Conservation (phyloP, 2,888 invertebrate species). For the Yponomeuta sedellus region DNA sequence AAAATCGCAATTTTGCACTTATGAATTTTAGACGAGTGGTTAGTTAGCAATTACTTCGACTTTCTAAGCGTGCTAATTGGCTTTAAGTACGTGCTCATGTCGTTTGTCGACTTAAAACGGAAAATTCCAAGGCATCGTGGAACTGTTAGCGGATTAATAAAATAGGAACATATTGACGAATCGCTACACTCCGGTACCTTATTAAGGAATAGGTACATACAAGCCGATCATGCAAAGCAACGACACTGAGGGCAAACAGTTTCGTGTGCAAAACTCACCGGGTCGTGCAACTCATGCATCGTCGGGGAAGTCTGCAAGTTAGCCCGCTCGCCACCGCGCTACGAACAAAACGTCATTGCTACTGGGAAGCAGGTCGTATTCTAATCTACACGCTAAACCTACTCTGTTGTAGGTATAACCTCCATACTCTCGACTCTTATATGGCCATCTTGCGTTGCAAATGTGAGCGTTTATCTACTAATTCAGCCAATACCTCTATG, state of each 20-base stretch:
- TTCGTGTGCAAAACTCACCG: conserved; percentile 59
- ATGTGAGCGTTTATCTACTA: no score
- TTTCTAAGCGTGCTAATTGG: background rate
- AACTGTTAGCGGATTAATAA: background rate
- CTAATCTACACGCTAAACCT: background rate
- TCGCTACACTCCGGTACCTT: no score
- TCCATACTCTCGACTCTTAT: conserved; percentile 8
- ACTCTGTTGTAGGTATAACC: no score
- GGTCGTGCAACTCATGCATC: conserved; percentile 76
- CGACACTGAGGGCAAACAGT: conserved; percentile 5
- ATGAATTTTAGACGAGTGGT: background rate
- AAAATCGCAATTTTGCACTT: background rate
- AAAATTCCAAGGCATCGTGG: background rate
- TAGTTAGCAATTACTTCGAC: background rate
- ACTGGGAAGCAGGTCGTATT: conserved; percentile 13
- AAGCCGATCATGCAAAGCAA: conserved; percentile 5
- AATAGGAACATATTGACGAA: background rate
- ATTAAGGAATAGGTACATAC: background rate
- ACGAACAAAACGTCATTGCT: conserved; percentile 75
- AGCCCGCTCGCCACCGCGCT: conserved; percentile 68
- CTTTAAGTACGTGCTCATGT: background rate
- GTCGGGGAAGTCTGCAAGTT: conserved; percentile 75
- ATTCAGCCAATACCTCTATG: no score
- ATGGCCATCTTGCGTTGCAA: background rate
- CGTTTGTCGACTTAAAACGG: background rate